Base-by-base conservation (phyloP, 2,113 vertebrate genomes). In the Ictidomys tridecemlineatus region DNA sequence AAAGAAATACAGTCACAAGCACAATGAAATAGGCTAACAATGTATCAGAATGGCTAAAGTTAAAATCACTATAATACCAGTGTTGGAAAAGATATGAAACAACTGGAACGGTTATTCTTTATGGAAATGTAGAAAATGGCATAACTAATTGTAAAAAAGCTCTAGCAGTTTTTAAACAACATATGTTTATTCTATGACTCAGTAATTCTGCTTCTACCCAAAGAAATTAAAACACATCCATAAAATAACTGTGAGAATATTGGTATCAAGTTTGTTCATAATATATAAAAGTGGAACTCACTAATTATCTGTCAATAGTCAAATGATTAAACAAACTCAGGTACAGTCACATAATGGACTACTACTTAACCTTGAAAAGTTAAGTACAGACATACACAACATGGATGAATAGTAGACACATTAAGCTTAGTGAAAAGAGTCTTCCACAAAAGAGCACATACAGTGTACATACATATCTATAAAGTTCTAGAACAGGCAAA, bases 231-330 rank as follows among this genome's bases (percentile, higher is more conserved):
- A 74, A 80, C 6, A 85, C 65, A 8, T 2, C 17, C 30, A 53
- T 30, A 65, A 95, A 86, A 76, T 22, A 95, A 42, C 85, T 85
- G n/a, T 90, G 42, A 90, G 56, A 93, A 39, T 85, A 30, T 56
- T 90, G 24, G 69, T 70, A n/a, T 94, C 11, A 73, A n/a, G 5
- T 83, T 80, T 95, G 87, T 85, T 94, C 22, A 16, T n/a, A 65
- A 76, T n/a, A 51, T 51, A 32, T 67, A 77, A 93, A 88, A 51
- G 7, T 76, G 24, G 70, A 58, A 58, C 53, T 7, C n/a, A 20
- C 4, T 53, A 34, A 4, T 65, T 93, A 4, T 58, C 26, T 24
- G 53, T 51, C 26, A 56, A 39, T 17, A 95, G 72, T 1, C 30
- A 42, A 92, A 53, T 70, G 63, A 9, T 32, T 90, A 58, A 90